Percentiles rank a stretch among this genome's conserved stretches.
Evolutionary conservation across 2,797 vertebrate genomes (phyloP).

Genomic region (Champsocephalus gunnari): DNA sequence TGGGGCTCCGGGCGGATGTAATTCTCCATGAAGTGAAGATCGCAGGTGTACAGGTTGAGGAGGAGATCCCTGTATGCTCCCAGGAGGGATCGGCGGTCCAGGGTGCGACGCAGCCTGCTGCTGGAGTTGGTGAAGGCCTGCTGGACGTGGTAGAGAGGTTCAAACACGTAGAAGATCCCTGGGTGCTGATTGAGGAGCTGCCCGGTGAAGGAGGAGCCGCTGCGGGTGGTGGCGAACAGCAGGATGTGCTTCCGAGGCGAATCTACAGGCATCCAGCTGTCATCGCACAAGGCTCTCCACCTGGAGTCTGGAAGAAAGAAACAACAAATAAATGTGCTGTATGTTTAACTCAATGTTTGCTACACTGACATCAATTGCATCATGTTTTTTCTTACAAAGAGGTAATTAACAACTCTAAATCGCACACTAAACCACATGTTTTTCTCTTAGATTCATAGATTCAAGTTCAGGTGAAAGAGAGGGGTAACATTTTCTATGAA

Average conservation of each 20-base stretch:
- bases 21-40: slow-evolving; percentile 84
- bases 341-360: neutral
- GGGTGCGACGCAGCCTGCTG: slow-evolving; percentile 72
- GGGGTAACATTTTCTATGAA: too few species aligned
- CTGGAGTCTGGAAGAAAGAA: slow-evolving; percentile 72
- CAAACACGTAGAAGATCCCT: slow-evolving; percentile 86
- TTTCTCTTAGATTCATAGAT: neutral
- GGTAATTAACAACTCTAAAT: neutral
- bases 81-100: slow-evolving; percentile 82
- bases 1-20: slow-evolving; percentile 85
- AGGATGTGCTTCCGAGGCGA: slow-evolving; percentile 82
- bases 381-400: neutral
- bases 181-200: slow-evolving; percentile 89
- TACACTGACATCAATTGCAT: neutral
- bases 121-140: slow-evolving; percentile 84
- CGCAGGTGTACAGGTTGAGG: slow-evolving; percentile 86
- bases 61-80: slow-evolving; percentile 86
- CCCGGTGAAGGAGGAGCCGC: slow-evolving; percentile 88
- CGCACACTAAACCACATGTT: neutral
- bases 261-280: slow-evolving; percentile 63
- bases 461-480: neutral
- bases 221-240: slow-evolving; percentile 87
- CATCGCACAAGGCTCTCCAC: slow-evolving; percentile 79
- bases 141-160: slow-evolving; percentile 88
- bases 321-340: neutral